Evolutionary conservation across 2,113 vertebrate genomes (phyloP).

Genomic region (Limnothrissa miodon): DNA sequence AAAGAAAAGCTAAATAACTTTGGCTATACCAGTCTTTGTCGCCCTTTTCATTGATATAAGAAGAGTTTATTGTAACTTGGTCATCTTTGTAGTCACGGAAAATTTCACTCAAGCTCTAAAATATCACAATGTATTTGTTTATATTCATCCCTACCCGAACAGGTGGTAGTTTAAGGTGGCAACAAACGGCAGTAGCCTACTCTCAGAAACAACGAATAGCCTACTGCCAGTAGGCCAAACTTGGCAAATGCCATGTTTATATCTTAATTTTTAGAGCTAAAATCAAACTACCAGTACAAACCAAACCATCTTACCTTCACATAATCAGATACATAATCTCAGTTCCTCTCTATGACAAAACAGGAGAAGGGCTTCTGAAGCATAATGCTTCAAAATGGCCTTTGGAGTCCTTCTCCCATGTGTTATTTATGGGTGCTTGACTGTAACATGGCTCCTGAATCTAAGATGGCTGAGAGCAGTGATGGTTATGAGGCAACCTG

Average conservation of each 20-base stretch:
- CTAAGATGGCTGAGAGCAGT: slow-evolving; percentile 15
- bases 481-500: not conserved
- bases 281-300: not conserved
- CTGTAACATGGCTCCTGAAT: slow-evolving; percentile 9
- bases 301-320: not conserved
- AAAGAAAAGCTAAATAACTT: not conserved
- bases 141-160: not conserved
- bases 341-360: not conserved
- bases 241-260: not conserved
- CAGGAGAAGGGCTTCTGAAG: not conserved
- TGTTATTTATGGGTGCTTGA: slow-evolving; percentile 5
- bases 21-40: not conserved
- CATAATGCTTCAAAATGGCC: not conserved
- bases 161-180: not conserved
- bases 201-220: not conserved
- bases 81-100: not conserved
- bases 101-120: not conserved
- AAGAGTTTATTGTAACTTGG: no score
- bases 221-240: not conserved
- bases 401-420: slow-evolving; percentile 3
- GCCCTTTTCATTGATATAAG: no score
- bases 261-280: not conserved
- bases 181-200: not conserved
- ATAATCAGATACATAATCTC: not conserved
- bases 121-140: not conserved